Conservation (phyloP, 2,113 vertebrate genomes). For the Trematomus loennbergii region DNA sequence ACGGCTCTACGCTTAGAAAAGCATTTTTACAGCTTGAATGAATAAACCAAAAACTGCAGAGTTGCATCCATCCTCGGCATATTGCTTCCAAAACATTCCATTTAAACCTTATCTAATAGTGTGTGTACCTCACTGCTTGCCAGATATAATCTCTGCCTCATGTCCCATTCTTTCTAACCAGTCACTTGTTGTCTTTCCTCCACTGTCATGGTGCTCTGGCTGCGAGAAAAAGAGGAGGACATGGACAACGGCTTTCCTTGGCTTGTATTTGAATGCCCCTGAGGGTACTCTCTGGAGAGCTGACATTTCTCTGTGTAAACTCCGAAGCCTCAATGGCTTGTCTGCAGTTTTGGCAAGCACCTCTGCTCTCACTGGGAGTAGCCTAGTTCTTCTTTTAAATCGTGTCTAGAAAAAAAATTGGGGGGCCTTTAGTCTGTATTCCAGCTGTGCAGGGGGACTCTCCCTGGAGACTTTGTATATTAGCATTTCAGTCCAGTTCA, state of each 20-base stretch:
- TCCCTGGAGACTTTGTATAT: conserved; percentile 46
- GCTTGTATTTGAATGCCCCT: conserved; percentile 32
- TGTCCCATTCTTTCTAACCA: not conserved
- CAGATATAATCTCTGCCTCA: conserved; percentile 6
- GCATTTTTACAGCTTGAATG: not conserved
- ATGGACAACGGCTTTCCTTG: conserved; percentile 16
- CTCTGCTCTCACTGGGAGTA: conserved; percentile 48
- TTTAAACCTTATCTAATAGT: not conserved
- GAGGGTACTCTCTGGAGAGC: conserved; percentile 34
- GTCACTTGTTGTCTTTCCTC: not conserved
- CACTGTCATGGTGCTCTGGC: not conserved
- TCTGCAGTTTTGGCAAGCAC: conserved; percentile 33
- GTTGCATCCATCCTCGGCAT: not conserved
- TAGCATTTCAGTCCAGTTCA: conserved; percentile 41
- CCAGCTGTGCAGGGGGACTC: conserved; percentile 32
- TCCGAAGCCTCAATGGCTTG: conserved; percentile 26
- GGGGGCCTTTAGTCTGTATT: conserved; percentile 44
- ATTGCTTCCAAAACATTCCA: not conserved
- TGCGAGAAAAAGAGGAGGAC: not conserved
- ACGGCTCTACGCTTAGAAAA: not conserved
- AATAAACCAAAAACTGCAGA: not conserved
- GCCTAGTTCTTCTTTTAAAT: conserved; percentile 48
- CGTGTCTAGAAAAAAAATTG: conserved; percentile 31
- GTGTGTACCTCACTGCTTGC: not conserved
- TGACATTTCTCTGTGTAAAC: conserved; percentile 38